Base-by-base conservation (phyloP, 2,888 invertebrate species). In the Epiblema foenella region DNA sequence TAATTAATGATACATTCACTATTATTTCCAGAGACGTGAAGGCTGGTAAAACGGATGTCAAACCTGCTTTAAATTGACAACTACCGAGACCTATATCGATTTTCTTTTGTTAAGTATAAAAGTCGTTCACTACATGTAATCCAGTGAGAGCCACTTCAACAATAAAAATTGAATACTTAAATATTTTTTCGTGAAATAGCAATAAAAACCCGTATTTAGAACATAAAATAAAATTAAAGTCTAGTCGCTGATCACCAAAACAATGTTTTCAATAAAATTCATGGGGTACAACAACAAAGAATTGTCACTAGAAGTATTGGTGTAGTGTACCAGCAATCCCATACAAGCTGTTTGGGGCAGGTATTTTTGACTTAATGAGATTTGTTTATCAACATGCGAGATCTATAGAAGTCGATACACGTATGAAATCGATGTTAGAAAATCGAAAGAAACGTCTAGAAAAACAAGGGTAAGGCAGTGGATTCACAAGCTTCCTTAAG, bases 401-500 rank as follows among this genome's bases (percentile, higher is more conserved):
- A 15, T 15, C 15, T 42, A 46, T n/a, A 33, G 33, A 33, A 33
- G 33, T 12, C 62, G 49, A 62, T 33, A 49, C 29, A 33, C 49
- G 20, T 15, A n/a, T 15, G n/a, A 37, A 7, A 29, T 42, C 8
- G 11, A 37, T 63, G 20, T 62, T 51, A 51, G 33, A 33, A 51
- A 51, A 62, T 51, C 17, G 3, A 37, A 18, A 51, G 1, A 20
- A 63, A 52, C 20, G 12, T 39, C n/a, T 52, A 33, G 15, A 37
- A 39, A 20, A 68, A 62, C 54, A n/a, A 60, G 52, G 54, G 52
- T 42, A 63, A 63, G 56, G 68, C 68, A 68, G 54, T 69, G 68
- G 33, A 62, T 56, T 56, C 62, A 46, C 52, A 54, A 68, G 62
- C 60, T 54, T 62, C 29, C 68, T 62, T 68, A 56, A 33, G 33